A percentile compares a stretch with the other conserved stretches of the same genome.
These are phyloP conservation scores for Meloidogyne hapla DNA, from an alignment of 1,140 invertebrate genomes.

Conservation along the genomic window DNA sequence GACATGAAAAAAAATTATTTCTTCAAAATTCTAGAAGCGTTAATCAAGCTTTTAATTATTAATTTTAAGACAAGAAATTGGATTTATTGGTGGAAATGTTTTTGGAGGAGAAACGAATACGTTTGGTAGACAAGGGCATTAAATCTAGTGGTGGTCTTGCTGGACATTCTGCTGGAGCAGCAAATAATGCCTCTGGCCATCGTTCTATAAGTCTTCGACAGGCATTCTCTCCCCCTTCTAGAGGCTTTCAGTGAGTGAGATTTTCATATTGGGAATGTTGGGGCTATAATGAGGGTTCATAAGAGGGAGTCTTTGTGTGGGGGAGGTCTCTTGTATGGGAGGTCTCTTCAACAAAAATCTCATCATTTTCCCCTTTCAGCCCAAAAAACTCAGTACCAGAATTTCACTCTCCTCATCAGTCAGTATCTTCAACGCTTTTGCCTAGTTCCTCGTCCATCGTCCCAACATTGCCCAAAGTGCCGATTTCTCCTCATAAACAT, in stretches of 20 bases:
- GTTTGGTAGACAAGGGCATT: slow-evolving; percentile 22
- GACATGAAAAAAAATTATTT: too few species aligned
- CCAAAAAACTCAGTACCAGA: not conserved
- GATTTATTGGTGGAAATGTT: slow-evolving; percentile 88
- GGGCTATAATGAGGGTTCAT: too few species aligned
- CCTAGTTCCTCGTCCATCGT: not conserved
- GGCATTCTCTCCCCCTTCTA: not conserved
- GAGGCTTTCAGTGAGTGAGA: not conserved
- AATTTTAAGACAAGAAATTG: slow-evolving; percentile 75
- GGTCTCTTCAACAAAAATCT: not conserved
- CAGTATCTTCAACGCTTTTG: not conserved
- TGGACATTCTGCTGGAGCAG: not conserved
- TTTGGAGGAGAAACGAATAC: slow-evolving; percentile 75
- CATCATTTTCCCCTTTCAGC: not conserved
- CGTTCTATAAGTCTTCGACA: slow-evolving; percentile 11
- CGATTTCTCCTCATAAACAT: slow-evolving; percentile 18
- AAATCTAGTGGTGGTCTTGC: not conserved
- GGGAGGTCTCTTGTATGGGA: too few species aligned
- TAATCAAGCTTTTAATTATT: slow-evolving; percentile 78
- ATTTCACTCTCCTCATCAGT: not conserved
- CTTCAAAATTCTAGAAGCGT: too few species aligned
- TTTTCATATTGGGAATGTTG: not conserved
- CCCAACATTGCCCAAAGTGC: slow-evolving; percentile 11
- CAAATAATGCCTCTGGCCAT: not conserved
- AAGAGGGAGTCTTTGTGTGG: too few species aligned